Evolutionary conservation across 2,113 vertebrate genomes (phyloP), one percentile per base, ranked within the genome.

Genomic region (Austrofundulus limnaeus): DNA sequence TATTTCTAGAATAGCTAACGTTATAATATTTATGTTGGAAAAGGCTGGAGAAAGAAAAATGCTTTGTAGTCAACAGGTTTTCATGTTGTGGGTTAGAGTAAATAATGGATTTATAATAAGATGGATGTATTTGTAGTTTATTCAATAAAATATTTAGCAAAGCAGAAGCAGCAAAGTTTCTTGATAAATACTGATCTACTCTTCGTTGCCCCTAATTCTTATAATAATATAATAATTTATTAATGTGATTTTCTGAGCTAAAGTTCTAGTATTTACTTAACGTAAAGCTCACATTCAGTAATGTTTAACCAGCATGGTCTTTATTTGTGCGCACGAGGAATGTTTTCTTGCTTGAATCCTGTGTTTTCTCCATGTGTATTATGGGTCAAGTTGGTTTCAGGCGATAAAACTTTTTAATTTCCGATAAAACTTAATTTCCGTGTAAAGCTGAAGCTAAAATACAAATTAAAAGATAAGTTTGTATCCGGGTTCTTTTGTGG

Each of bases 401-500:
- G 20, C 16, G 21, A 4, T 5, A 20, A 21, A 17, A 3, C 7
- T 19, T 60, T 61, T 24, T 8, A 11, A 13, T 47, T 61, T 24
- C 23, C 11, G 11, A 47, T 17, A 8, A 19, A 15, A 9, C 11
- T 1, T 16, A 24, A 24, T 48, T n/a, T 34, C 3, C 2, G 9
- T 8, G 34, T 21, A 3, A 37, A 15, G 42, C 5, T 24, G 16
- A 5, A 17, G 21, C 2, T 39, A 43, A 50, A 17, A n/a, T 12
- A 28, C 31, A 34, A 34, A 10, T 10, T 10, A 34, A 34, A 28
- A 28, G 7, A 19, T 46, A 10, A 50, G 24, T 64, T 55, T 70
- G 72, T 2, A 91, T 92, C 91, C 91, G 88, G 91, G 80, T 92
- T 68, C 78, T 72, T 64, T 73, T 74, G 74, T 81, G 51, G 75